Evolutionary conservation across 2,888 invertebrate genomes (phyloP), one percentile per base, ranked within the genome.

Genomic region (Drosophila prolongata): DNA sequence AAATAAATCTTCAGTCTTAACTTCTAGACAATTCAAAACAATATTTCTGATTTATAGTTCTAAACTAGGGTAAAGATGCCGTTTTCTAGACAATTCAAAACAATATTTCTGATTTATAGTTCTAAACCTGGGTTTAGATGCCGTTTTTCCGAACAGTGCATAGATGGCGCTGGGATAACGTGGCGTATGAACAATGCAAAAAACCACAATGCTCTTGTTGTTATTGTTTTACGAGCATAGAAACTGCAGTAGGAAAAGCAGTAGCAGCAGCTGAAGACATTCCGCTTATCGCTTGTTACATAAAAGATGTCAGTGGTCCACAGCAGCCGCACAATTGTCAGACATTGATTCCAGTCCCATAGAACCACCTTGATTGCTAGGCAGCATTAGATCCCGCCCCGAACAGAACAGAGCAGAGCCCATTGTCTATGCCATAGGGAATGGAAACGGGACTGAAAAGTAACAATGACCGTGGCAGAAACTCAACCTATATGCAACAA

Each of bases 151-250:
- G 14, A 30, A 11, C 30, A 40, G 58, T 58, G 58, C 52, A 34
- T 14, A 2, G 47, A 64, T 71, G 67, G 64, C 73, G 70, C 66
- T 71, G 74, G 66, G 60, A 69, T 85, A 82, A 82, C 82, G 78
- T 77, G 80, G 79, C 81, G 72, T 81, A 79, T 84, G 86, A 83
- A 83, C 83, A 83, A 83, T 83, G 83, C 73, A 75, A 64, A 50
- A 76, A 73, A 65, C 76, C 83, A 82, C 80, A 83, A 82, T 80
- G 73, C 71, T 73, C 79, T 80, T 80, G 57, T 70, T 70, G 70
- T 70, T 70, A 70, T 70, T 70, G 70, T 70, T 70, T 69, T 56
- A 71, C 52, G 49, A 49, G 16, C 49, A 49, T 8, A 19, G 35
- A 56, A 55, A 49, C 57, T n/a, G 50, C 50, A n/a, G 16, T 11